phyloP scores from a whole-genome alignment of 2,113 vertebrate species.

The Galemys pyrenaicus region DNA sequence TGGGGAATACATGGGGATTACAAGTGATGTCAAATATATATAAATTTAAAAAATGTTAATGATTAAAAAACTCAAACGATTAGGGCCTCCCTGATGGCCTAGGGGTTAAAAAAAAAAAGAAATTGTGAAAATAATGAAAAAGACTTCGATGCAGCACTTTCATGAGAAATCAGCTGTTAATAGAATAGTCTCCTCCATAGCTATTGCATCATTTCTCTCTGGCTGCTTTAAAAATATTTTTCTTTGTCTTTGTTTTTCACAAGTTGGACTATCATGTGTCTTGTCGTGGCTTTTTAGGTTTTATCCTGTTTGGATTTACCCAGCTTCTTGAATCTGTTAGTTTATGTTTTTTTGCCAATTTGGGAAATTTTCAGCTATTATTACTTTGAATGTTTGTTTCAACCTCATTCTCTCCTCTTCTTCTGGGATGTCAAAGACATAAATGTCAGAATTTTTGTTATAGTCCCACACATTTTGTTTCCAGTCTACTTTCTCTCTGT shows the following conservation, averaged over 20 bases:
- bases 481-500: background rate
- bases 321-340: conserved; percentile 15
- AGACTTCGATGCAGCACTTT: background rate
- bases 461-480: background rate
- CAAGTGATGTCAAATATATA: too few species aligned
- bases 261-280: background rate
- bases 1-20: too few species aligned
- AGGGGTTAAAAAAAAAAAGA: too few species aligned
- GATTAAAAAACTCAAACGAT: too few species aligned
- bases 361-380: background rate
- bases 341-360: background rate
- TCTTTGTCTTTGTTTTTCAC: background rate
- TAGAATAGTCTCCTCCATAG: background rate
- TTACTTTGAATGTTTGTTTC: conserved; percentile 3
- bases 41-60: too few species aligned
- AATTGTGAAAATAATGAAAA: conserved; percentile 9
- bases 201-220: conserved; percentile 14
- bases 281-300: background rate
- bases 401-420: background rate
- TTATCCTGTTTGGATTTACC: conserved; percentile 6
- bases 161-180: background rate
- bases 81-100: too few species aligned
- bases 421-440: background rate
- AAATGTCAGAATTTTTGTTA: background rate
- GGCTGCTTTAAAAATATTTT: conserved; percentile 9